Percentiles rank a stretch among this genome's conserved stretches.
Evolutionary conservation across 1,140 invertebrate genomes (phyloP).

Genomic region (Drosophila triauraria): DNA sequence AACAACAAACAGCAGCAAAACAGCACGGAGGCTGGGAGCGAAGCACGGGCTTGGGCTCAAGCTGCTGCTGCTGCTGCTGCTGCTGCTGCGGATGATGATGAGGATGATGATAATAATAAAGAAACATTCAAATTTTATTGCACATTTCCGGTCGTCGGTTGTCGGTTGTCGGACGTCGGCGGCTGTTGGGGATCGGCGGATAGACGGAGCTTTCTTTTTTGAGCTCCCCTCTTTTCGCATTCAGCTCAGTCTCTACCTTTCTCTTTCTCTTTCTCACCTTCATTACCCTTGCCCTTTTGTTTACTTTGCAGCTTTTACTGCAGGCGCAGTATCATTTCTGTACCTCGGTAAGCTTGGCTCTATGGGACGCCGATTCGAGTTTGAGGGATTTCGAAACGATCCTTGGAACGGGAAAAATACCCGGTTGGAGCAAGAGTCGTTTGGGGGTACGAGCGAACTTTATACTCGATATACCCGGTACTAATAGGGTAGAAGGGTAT

Average conservation of each 20-base stretch:
- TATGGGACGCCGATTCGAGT: neutral
- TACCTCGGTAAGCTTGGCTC: neutral
- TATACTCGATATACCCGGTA: neutral
- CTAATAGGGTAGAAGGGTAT: neutral
- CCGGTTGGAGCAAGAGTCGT: neutral
- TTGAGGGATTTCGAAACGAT: neutral
- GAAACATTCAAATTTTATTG: conserved; percentile 84
- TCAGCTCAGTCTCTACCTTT: conserved; percentile 23
- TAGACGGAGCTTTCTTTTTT: conserved; percentile 54
- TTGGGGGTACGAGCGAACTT: neutral
- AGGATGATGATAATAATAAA: conserved; percentile 83
- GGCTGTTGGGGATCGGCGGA: conserved; percentile 50
- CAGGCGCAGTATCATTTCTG: conserved; percentile 26
- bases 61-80: conserved; percentile 51
- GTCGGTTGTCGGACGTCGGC: conserved; percentile 33
- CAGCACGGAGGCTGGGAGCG: conserved; percentile 38
- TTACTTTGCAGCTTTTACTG: conserved; percentile 19
- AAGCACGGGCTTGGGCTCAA: conserved; percentile 41
- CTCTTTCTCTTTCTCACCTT: conserved; percentile 32
- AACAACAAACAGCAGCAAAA: conserved; percentile 31
- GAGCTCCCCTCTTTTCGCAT: conserved; percentile 33
- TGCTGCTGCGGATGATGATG: conserved; percentile 70
- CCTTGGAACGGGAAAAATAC: neutral
- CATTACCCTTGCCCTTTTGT: conserved; percentile 20
- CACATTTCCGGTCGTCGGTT: conserved; percentile 80